These are phyloP conservation scores for Drymonia ruficornis DNA, from an alignment of 2,888 invertebrate genomes.

Conservation along the genomic window DNA sequence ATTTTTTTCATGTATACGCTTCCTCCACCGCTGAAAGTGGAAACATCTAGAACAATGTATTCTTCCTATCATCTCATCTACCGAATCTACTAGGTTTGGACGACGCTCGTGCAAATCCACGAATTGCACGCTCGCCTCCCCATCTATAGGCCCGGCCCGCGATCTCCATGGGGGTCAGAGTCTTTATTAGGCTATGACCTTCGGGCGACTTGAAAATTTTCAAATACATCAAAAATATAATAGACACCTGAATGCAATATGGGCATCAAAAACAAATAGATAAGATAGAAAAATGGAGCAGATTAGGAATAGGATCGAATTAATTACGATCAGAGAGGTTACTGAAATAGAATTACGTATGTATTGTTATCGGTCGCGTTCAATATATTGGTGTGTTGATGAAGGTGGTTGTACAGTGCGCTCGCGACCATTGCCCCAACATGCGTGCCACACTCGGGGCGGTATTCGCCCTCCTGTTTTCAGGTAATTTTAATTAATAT, in stretches of 20 bases:
- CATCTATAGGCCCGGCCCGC: too few species aligned
- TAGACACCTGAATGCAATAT: neutral
- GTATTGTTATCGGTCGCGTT: neutral
- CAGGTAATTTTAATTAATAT: constrained; percentile 3
- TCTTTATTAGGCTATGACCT: too few species aligned
- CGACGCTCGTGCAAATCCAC: too few species aligned
- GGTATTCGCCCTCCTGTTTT: constrained; percentile 1
- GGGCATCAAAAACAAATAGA: constrained; percentile 5
- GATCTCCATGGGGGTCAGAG: too few species aligned
- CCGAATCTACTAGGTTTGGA: too few species aligned
- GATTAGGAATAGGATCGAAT: constrained; percentile 15
- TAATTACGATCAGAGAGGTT: constrained; percentile 4
- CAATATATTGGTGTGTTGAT: neutral
- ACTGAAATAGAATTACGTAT: constrained; percentile 2
- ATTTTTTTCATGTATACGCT: too few species aligned
- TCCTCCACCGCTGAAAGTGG: too few species aligned
- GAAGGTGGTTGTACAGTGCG: neutral
- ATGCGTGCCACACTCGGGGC: constrained; percentile 2
- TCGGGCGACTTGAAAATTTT: too few species aligned
- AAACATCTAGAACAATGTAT: too few species aligned
- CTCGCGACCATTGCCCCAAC: neutral
- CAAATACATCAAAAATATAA: neutral
- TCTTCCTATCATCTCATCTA: too few species aligned
- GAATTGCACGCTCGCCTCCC: too few species aligned
- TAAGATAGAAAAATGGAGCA: constrained; percentile 17